Evolutionary conservation across 2,888 invertebrate genomes (phyloP).

Genomic region (Rhagophthalmus giganteus): DNA sequence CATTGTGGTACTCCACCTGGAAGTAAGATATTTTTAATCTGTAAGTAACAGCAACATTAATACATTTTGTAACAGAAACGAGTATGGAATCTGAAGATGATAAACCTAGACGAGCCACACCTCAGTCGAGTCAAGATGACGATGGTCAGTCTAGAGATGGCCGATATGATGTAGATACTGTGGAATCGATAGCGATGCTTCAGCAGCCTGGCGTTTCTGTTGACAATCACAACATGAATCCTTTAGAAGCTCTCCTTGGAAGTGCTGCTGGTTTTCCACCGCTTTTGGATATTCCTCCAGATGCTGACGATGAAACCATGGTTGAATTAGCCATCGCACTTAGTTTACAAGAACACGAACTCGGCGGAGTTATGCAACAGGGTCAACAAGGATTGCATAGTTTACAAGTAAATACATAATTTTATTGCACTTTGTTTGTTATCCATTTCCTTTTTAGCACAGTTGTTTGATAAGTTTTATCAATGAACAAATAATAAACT

Average conservation of each 20-base stretch:
- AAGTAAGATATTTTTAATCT: constrained; percentile 42
- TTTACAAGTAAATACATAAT: constrained; percentile 52
- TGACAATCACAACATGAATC: constrained; percentile 46
- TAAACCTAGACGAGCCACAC: constrained; percentile 36
- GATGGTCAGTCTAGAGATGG: constrained; percentile 36
- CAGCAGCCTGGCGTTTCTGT: constrained; percentile 32
- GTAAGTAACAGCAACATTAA: constrained; percentile 1
- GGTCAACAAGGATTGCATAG: constrained; percentile 58
- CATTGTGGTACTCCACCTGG: constrained; percentile 65
- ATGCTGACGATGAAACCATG: constrained; percentile 96
- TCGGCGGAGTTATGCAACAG: constrained; percentile 58
- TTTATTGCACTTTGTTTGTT: not conserved
- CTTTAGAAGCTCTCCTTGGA: constrained; percentile 59
- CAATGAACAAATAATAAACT: too few species aligned
- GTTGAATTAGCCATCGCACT: constrained; percentile 94
- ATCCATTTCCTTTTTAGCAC: not conserved
- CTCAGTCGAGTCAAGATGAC: constrained; percentile 40
- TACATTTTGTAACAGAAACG: constrained; percentile 24
- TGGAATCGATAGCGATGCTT: constrained; percentile 48
- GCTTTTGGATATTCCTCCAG: constrained; percentile 86
- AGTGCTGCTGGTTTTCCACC: constrained; percentile 70
- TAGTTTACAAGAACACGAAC: constrained; percentile 83
- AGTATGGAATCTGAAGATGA: constrained; percentile 38
- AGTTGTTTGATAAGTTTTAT: not conserved
- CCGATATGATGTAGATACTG: constrained; percentile 46